Evolutionary conservation across 1,140 invertebrate species (phyloP).

Genomic region (Acyrthosiphon pisum): DNA sequence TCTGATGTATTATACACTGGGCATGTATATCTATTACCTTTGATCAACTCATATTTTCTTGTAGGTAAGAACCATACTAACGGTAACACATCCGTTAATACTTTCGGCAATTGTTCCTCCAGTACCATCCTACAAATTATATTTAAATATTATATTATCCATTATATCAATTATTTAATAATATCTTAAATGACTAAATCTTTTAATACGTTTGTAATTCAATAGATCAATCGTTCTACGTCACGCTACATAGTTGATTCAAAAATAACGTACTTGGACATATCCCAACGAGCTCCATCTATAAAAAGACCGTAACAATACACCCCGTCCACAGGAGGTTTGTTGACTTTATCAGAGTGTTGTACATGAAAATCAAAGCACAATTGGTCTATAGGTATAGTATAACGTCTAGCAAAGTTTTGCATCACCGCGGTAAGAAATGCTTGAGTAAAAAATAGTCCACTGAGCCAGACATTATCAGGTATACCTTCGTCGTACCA

Average conservation of each 20-base stretch:
- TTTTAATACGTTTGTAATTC: neutral
- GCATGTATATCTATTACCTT: slow-evolving; percentile 73
- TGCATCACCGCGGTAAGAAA: slow-evolving; percentile 92
- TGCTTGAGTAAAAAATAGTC: slow-evolving; percentile 93
- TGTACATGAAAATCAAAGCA: slow-evolving; percentile 80
- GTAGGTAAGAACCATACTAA: slow-evolving; percentile 71
- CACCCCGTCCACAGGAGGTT: slow-evolving; percentile 75
- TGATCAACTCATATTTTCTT: slow-evolving; percentile 60
- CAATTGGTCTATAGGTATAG: slow-evolving; percentile 86
- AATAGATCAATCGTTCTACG: neutral
- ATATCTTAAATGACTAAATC: neutral
- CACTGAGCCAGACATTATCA: slow-evolving; percentile 87
- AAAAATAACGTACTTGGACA: slow-evolving; percentile 63
- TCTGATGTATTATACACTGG: slow-evolving; percentile 90
- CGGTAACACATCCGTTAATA: slow-evolving; percentile 82
- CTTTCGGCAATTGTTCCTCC: slow-evolving; percentile 81
- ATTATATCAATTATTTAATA: neutral
- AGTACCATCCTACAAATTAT: slow-evolving; percentile 65
- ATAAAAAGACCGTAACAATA: slow-evolving; percentile 84
- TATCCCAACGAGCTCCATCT: slow-evolving; percentile 85
- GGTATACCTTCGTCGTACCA: slow-evolving; percentile 85
- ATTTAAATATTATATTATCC: neutral
- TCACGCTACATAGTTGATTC: neutral
- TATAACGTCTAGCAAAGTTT: slow-evolving; percentile 87
- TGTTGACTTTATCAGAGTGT: slow-evolving; percentile 62